Evolutionary conservation across 2,113 vertebrate species (phyloP).

Genomic region (Sebastes fasciatus): DNA sequence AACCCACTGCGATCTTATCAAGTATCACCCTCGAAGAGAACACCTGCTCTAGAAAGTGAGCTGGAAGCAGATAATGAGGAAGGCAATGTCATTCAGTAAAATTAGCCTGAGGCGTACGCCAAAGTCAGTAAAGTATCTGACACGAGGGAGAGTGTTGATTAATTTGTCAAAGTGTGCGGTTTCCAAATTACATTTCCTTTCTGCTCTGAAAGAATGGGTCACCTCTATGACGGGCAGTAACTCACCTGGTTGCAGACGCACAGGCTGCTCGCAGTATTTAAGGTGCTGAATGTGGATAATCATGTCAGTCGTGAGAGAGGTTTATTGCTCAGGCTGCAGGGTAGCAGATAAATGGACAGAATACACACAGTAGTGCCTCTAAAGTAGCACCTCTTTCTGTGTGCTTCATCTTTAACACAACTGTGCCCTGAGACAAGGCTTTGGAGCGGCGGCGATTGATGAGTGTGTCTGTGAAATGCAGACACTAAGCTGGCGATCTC

Average conservation of each 20-base stretch:
- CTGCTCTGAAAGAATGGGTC: slow-evolving; percentile 50
- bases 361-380: slow-evolving; percentile 22
- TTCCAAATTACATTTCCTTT: slow-evolving; percentile 61
- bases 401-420: slow-evolving; percentile 48
- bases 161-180: slow-evolving; percentile 60
- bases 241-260: slow-evolving; percentile 57
- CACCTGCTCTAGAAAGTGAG: slow-evolving; percentile 34
- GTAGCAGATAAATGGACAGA: slow-evolving; percentile 52
- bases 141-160: slow-evolving; percentile 65
- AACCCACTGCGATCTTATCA: slow-evolving; percentile 34
- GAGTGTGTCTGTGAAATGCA: slow-evolving; percentile 58
- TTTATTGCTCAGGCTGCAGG: slow-evolving; percentile 42
- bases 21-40: slow-evolving; percentile 16
- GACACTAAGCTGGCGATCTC: slow-evolving; percentile 62
- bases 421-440: slow-evolving; percentile 35
- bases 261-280: slow-evolving; percentile 53
- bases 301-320: slow-evolving; percentile 34
- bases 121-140: slow-evolving; percentile 56
- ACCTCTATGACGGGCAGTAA: slow-evolving; percentile 67
- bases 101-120: slow-evolving; percentile 56
- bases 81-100: slow-evolving; percentile 56
- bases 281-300: slow-evolving; percentile 54
- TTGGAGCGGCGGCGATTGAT: slow-evolving; percentile 58
- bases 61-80: slow-evolving; percentile 54
- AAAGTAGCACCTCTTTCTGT: slow-evolving; percentile 14